phyloP scores from a whole-genome alignment of 2,797 vertebrate genomes.

The Cryptoblepharus egeriae region DNA sequence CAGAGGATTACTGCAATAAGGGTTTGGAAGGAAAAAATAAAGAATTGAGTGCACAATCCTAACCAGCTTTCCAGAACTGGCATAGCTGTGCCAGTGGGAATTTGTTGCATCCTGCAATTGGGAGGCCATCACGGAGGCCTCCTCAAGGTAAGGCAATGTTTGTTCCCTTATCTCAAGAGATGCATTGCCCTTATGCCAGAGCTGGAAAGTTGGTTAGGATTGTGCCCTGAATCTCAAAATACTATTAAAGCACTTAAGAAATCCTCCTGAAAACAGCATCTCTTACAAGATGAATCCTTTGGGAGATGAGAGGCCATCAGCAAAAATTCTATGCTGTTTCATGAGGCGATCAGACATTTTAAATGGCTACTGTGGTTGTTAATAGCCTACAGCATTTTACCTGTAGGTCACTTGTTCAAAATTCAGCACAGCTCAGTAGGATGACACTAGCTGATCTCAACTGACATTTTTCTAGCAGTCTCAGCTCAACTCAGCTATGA shows the following conservation, averaged over 20 bases:
- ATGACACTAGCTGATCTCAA: not conserved
- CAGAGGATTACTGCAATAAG: not conserved
- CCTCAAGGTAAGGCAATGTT: too few species aligned
- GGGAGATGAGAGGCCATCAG: not conserved
- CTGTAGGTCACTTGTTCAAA: constrained; percentile 25
- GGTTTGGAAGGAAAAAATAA: not conserved
- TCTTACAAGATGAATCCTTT: constrained; percentile 7
- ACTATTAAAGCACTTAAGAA: fast-evolving
- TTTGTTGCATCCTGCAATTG: too few species aligned
- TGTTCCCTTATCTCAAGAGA: too few species aligned
- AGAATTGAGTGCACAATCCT: too few species aligned
- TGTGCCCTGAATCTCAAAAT: constrained; percentile 21
- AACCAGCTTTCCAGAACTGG: too few species aligned
- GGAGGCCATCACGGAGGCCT: too few species aligned
- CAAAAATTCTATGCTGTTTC: not conserved
- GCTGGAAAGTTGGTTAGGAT: too few species aligned
- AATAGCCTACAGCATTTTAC: not conserved
- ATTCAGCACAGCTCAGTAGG: not conserved
- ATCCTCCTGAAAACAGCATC: not conserved
- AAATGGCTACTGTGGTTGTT: not conserved
- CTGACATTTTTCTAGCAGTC: fast-evolving
- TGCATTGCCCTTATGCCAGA: too few species aligned
- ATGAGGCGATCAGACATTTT: fast-evolving
- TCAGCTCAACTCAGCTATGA: not conserved
- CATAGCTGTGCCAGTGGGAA: too few species aligned